These are phyloP conservation scores for Petrocephalus sullivani DNA, from an alignment of 2,797 vertebrate species.

Conservation along the genomic window DNA sequence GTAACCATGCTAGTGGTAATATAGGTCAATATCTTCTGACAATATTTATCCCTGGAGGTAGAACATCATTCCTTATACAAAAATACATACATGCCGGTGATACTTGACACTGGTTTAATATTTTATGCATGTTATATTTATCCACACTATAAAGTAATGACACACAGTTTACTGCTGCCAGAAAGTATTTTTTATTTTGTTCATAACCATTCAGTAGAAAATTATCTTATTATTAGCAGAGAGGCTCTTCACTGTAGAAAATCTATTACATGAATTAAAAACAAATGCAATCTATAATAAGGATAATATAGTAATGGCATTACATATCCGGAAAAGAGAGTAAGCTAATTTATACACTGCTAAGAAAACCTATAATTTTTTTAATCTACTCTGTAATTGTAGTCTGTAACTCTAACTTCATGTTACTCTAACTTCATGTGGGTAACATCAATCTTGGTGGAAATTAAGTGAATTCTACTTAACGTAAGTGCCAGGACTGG, in stretches of 20 bases:
- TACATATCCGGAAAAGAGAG: neutral
- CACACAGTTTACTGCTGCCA: neutral
- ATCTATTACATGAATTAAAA: neutral
- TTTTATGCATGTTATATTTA: neutral
- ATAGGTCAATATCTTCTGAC: neutral
- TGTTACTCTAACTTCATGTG: neutral
- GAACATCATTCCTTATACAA: neutral
- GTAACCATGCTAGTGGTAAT: neutral
- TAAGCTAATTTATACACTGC: neutral
- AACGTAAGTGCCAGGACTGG: slow-evolving; percentile 28
- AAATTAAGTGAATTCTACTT: slow-evolving; percentile 18
- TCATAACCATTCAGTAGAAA: neutral
- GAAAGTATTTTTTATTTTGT: neutral
- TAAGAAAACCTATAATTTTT: neutral
- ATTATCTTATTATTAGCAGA: neutral
- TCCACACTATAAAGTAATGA: neutral
- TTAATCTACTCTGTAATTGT: neutral
- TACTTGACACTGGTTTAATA: neutral
- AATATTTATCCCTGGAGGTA: neutral
- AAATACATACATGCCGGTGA: neutral
- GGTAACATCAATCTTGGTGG: neutral
- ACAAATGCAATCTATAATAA: neutral
- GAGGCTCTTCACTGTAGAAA: neutral
- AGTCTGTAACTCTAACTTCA: neutral
- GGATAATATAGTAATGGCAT: neutral